Evolutionary conservation across 2,113 vertebrate genomes (phyloP), one percentile per base, ranked within the genome.

Genomic region (Cyanoramphus novaezelandiae): DNA sequence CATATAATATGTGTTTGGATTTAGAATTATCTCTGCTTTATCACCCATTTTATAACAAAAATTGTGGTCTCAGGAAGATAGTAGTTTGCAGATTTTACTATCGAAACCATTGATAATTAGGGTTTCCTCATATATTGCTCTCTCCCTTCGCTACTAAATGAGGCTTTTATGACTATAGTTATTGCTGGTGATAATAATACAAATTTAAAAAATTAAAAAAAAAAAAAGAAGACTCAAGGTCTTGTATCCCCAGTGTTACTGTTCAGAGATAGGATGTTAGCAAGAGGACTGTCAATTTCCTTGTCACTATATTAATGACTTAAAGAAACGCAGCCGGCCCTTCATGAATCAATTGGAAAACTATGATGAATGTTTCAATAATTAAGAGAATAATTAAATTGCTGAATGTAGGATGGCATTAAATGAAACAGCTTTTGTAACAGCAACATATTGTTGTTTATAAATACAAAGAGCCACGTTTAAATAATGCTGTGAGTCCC

Each of bases 311-410:
- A 72, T 87, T 95, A 96, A 93, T 87, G 96, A 95, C 82, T 96
- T 90, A 93, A 93, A 97, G 95, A 96, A 97, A 96, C 91, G 92
- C 90, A 94, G 96, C 74, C 63, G 52, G 89, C 44, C 79, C 87
- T 95, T 97, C 96, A 95, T 90, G 90, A 97, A 97, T 93, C 93
- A 93, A 82, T 81, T 90, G 92, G 87, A 96, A 97, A 98, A 97
- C 88, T 74, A 94, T 96, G 97, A 98, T 93, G 92, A 97, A 97
- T 98, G 95, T 96, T 94, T 96, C 94, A 93, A 95, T 95, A 96
- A 97, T 96, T 97, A 95, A 97, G 95, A 93, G 96, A 97, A 95
- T 96, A 97, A 98, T 97, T 97, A 97, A 97, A 95, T 78, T 84
- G 86, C 95, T 80, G 76, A 62, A 95, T 80, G 75, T 95, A 88